Base-by-base conservation (phyloP, 2,888 invertebrate species). In the Galeruca laticollis region DNA sequence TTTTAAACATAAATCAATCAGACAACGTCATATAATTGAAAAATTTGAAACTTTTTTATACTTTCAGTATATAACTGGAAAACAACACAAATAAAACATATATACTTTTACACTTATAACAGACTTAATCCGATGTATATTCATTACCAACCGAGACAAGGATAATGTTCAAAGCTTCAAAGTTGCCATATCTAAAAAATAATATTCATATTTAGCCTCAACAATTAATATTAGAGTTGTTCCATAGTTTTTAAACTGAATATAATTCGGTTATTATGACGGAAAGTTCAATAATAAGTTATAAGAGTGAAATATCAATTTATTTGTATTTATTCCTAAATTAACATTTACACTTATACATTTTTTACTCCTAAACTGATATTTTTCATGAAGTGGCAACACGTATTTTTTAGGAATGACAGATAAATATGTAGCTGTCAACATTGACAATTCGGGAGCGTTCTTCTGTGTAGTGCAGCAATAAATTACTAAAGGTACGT, bases 1-100 rank as follows among this genome's bases (percentile, higher is more conserved):
- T 97, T 71, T 70, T 57, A 31, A 54, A 61, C 33, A 21, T 11
- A 57, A 47, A 65, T 66, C 18, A 66, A 66, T 68, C 11, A n/a
- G 37, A 47, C 61, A 49, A 59, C 43, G 51, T 54, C 61, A 68
- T 61, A 56, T 52, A 61, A 33, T 43, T 52, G 33, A 49, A 35
- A 68, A 49, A 61, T 43, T 43, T 68, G 18, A 47, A 52, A 18
- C 43, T n/a, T 60, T 18, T 66, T 9, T 52, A 47, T 43, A 37
- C 20, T 61, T 68, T 56, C 40, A 31, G 11, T 31, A 31, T 54
- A 1, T 54, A 61, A 54, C 31, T 54, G 40, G 61, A 66, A 66
- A 66, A 59, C 66, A 66, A 66, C 59, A 57, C 35, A 57, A 57
- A 35, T 57, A 57, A 33, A 35, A 57, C 35, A 57, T 35, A 35